Evolutionary conservation across 1,140 invertebrate species (phyloP).

Genomic region (Habropoda laboriosa): DNA sequence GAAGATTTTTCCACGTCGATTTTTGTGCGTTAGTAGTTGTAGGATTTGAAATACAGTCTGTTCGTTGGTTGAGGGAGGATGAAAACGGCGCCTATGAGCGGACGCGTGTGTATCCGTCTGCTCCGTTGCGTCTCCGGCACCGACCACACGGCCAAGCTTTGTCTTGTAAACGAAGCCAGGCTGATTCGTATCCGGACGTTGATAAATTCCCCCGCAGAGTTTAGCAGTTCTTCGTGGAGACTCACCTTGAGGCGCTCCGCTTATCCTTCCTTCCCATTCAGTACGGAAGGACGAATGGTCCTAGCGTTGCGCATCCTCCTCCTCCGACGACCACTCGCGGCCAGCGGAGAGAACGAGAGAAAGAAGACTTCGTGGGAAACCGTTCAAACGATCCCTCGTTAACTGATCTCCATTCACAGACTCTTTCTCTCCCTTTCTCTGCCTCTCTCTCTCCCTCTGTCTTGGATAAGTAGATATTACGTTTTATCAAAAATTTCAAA

Average conservation of each 20-base stretch:
- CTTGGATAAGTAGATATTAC: no score
- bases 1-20: no score
- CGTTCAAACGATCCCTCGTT: conserved; percentile 28
- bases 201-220: conserved; percentile 78
- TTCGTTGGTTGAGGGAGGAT: not conserved
- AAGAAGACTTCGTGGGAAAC: conserved; percentile 60
- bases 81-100: conserved; percentile 59
- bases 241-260: conserved; percentile 38
- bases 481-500: no score
- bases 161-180: conserved; percentile 82
- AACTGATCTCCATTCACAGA: conserved; percentile 54
- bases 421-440: conserved; percentile 29
- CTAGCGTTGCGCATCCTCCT: conserved; percentile 57
- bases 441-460: not conserved
- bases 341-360: conserved; percentile 34
- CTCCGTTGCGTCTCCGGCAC: conserved; percentile 39
- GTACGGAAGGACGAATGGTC: conserved; percentile 65
- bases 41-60: not conserved
- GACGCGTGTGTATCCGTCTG: conserved; percentile 46
- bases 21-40: no score
- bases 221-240: conserved; percentile 58
- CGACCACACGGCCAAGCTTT: conserved; percentile 78
- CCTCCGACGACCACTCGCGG: conserved; percentile 15
- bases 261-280: conserved; percentile 65
- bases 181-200: conserved; percentile 82